Percentiles rank a stretch among this genome's conserved stretches.
Conservation (phyloP, 2,888 invertebrate genomes). For the Cheilosia vernalis region DNA sequence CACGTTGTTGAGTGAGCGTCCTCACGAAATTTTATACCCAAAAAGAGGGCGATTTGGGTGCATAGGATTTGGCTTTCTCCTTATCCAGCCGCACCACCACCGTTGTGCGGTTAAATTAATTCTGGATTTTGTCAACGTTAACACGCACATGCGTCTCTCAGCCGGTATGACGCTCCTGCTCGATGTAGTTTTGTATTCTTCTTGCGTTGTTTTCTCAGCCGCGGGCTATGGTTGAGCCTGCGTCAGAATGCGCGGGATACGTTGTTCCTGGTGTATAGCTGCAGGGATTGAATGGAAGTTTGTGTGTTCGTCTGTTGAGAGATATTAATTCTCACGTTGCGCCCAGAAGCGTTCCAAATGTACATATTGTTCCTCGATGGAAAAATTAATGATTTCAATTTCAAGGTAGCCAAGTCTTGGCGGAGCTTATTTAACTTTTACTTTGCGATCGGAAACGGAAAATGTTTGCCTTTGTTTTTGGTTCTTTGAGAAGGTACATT, state of each 20-base stretch:
- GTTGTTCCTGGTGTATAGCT: constrained; percentile 13
- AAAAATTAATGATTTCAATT: constrained; percentile 17
- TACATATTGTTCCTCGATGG: constrained; percentile 9
- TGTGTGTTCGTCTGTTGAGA: constrained; percentile 3
- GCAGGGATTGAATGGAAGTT: constrained; percentile 35
- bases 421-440: neutral
- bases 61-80: constrained; percentile 7
- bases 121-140: constrained; percentile 32
- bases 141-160: constrained; percentile 11
- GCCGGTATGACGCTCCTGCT: neutral
- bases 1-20: constrained; percentile 48
- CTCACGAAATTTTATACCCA: constrained; percentile 66
- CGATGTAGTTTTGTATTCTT: neutral
- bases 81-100: constrained; percentile 10
- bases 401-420: neutral
- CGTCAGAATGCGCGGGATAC: neutral
- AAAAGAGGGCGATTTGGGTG: constrained; percentile 23
- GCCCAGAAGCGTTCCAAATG: constrained; percentile 24
- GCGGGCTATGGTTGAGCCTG: constrained; percentile 14
- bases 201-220: constrained; percentile 26
- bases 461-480: too few relatives aligned
- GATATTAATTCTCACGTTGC: constrained; percentile 28
- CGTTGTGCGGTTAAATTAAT: constrained; percentile 44
- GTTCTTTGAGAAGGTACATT: too few relatives aligned
- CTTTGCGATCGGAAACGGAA: neutral